Evolutionary conservation across 2,113 vertebrate genomes (phyloP).

Genomic region (Strix uralensis): DNA sequence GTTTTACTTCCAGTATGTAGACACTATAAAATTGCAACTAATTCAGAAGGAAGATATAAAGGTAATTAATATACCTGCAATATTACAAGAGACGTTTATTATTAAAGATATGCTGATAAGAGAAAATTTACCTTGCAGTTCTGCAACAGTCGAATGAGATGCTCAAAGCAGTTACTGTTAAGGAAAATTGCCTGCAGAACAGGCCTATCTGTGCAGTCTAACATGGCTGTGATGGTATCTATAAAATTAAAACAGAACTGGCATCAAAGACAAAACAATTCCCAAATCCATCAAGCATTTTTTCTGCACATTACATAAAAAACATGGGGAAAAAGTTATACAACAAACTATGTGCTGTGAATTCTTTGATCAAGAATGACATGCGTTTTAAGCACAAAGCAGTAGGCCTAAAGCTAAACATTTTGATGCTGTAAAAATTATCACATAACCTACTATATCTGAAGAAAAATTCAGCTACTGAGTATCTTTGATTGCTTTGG

Average conservation of each 20-base stretch:
- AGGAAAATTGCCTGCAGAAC: slow-evolving; percentile 98
- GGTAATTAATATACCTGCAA: background rate
- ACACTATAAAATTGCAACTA: background rate
- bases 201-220: slow-evolving; percentile 93
- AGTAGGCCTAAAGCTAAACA: background rate
- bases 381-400: background rate
- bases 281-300: background rate
- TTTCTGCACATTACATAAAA: background rate
- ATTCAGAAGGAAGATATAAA: background rate
- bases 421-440: background rate
- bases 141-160: slow-evolving; percentile 93
- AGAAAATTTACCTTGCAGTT: slow-evolving; percentile 92
- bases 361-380: background rate
- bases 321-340: background rate
- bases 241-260: slow-evolving; percentile 55
- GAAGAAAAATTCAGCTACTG: background rate
- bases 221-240: slow-evolving; percentile 97
- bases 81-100: background rate
- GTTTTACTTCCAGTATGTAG: background rate
- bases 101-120: background rate
- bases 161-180: slow-evolving; percentile 98
- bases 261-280: slow-evolving; percentile 20
- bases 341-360: background rate
- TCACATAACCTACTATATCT: background rate
- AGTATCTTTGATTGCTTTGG: background rate